Evolutionary conservation across 2,113 vertebrate species (phyloP).

Genomic region (Tupaia chinensis): DNA sequence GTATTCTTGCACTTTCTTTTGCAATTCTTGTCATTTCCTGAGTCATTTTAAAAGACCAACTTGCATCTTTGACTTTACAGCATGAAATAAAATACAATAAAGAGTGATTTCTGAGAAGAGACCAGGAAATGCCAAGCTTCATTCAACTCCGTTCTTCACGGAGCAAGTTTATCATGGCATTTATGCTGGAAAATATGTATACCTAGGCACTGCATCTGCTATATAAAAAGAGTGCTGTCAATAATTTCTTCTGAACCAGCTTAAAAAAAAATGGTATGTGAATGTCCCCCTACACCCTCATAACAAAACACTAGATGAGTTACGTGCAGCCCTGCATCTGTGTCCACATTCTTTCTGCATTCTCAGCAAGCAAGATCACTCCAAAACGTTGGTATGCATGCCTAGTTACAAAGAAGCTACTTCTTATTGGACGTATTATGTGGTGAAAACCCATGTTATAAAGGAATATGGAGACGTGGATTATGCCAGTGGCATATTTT

Average conservation of each 20-base stretch:
- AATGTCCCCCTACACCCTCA: background rate
- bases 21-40: background rate
- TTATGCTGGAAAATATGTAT: background rate
- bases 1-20: background rate
- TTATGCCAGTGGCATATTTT: background rate
- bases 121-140: background rate
- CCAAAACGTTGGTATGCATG: background rate
- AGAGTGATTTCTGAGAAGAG: conserved; percentile 17
- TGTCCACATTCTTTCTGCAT: background rate
- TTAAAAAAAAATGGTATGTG: background rate
- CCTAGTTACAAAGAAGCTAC: background rate
- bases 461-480: background rate
- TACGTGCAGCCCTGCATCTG: background rate
- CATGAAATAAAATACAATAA: conserved; percentile 33
- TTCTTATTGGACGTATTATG: conserved; percentile 39
- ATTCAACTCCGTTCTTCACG: conserved; percentile 44
- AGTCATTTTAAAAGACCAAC: conserved; percentile 46
- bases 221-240: background rate
- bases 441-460: background rate
- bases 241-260: conserved; percentile 47
- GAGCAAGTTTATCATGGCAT: conserved; percentile 24
- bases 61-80: conserved; percentile 28
- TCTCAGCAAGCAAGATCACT: conserved; percentile 41
- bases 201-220: background rate
- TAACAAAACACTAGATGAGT: background rate